Base-by-base conservation (phyloP, 2,797 vertebrate genomes). In the Lepus townsendii region DNA sequence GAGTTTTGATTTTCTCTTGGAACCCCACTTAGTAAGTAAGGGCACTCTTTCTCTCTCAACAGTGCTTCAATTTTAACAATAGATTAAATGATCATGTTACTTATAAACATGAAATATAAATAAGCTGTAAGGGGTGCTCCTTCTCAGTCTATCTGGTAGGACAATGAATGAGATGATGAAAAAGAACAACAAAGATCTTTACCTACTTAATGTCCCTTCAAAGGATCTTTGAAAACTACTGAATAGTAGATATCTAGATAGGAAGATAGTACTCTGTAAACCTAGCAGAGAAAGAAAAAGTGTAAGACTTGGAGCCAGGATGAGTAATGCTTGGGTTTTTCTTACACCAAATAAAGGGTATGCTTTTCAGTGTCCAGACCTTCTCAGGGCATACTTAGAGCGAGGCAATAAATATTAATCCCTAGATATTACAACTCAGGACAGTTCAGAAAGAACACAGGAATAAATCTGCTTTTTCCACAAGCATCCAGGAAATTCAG, bases 31-130 rank as follows among this genome's bases (percentile, higher is more conserved):
- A 75, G 92, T 78, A 91, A 92, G 88, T 63, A 73, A 47, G 38
- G 93, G 19, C 2, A 16, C 5, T 82, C n/a, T 78, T 91, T 93
- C 35, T 80, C 50, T 94, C 63, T 88, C 24, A 85, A 60, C 26
- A 82, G 38, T 88, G 17, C 7, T 5, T 52, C 68, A 88, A 57
- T 24, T 85, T 20, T 30, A 88, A 83, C 47, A 92, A 60, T 83
- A 91, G 88, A 79, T 83, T 94, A 96, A 87, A 69, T 73, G 54
- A 71, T 66, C 69, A 83, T 62, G 38, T 78, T 92, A 69, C 30
- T 68, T 93, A 32, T 77, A 92, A 88, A 68, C 82, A 93, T 89
- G 88, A 91, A 94, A 95, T 88, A 38, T 11, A 93, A 84, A 93
- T 20, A 90, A 82, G 8, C 30, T 89, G n/a, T 63, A 54, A 92